Base-by-base conservation (phyloP, 2,113 vertebrate species). In the Lophius piscatorius region DNA sequence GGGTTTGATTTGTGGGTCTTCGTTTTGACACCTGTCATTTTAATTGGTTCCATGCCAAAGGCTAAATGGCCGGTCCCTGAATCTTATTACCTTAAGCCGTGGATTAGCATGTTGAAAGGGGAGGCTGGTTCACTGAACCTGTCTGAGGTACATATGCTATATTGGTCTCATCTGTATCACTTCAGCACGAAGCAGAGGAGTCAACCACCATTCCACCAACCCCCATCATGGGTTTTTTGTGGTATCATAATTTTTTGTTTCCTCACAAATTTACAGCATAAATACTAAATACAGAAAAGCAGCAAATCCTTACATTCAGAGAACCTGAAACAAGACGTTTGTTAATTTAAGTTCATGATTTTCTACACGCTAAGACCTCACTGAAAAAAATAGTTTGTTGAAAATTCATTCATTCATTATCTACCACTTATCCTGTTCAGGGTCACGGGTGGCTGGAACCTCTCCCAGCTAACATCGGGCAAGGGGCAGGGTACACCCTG, bases 81-180 rank as follows among this genome's bases (percentile, higher is more conserved):
- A 91, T 91, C 88, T 81, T 80, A 87, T 91, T 90, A 89, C 50
- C 49, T 52, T 88, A 90, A 90, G 63, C 82, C 66, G 49, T 55
- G 84, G 87, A 90, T 92, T 89, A 91, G 44, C 58, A 63, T 77
- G 83, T 79, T 84, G 80, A 68, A 78, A 74, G 64, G 48, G 22
- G 49, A 9, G 58, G 38, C 52, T 46, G 55, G 45, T 34, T 64
- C 65, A 52, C 11, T 52, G 60, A 44, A 71, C 78, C 68, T 2
- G 49, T 40, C 60, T 46, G 35, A 60, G 65, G 28, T 68, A 57
- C 61, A 50, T 33, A 3, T 50, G 23, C 80, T 84, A 70, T 76
- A 67, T 81, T 54, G 51, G 73, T 78, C 47, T 71, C 47, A 72
- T 68, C 59, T 12, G 11, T 69, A 47, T 61, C 48, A 58, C 42